Conservation (phyloP, 2,797 vertebrate genomes). For the Alca torda region DNA sequence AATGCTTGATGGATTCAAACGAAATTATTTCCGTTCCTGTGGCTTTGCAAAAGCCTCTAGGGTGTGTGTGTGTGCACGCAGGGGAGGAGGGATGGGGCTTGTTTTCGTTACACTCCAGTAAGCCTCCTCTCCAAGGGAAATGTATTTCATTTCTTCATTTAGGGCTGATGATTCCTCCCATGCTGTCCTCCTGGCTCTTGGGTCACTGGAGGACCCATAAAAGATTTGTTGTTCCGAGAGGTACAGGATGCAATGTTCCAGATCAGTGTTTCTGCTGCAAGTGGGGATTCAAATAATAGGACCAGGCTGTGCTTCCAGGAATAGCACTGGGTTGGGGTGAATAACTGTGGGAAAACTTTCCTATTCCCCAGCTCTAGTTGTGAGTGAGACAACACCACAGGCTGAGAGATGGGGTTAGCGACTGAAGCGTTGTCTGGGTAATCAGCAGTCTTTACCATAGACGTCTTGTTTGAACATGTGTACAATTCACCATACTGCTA, state of each 20-base stretch:
- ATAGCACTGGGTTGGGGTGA: neutral
- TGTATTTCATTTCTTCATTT: constrained; percentile 36
- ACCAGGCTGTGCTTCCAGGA: neutral
- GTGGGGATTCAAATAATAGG: neutral
- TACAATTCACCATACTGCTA: neutral
- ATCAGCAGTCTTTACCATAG: neutral
- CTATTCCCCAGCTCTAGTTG: neutral
- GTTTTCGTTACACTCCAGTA: constrained; percentile 52
- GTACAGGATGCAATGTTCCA: neutral
- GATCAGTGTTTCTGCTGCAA: constrained; percentile 2
- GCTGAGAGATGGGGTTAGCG: neutral
- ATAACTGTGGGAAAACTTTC: neutral
- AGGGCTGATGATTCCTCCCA: neutral
- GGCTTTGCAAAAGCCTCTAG: constrained; percentile 69
- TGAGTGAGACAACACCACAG: neutral
- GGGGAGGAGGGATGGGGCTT: constrained; percentile 46
- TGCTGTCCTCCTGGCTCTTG: constrained; percentile 11
- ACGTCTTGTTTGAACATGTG: constrained; percentile 4
- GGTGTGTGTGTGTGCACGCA: neutral
- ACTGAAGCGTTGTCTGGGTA: neutral
- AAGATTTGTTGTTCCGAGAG: neutral
- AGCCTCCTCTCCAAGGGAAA: constrained; percentile 46
- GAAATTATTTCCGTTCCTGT: constrained; percentile 72
- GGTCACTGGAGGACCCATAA: neutral
- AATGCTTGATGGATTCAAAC: constrained; percentile 76